Base-by-base conservation (phyloP, 2,888 invertebrate genomes). In the Drosophila putrida region DNA sequence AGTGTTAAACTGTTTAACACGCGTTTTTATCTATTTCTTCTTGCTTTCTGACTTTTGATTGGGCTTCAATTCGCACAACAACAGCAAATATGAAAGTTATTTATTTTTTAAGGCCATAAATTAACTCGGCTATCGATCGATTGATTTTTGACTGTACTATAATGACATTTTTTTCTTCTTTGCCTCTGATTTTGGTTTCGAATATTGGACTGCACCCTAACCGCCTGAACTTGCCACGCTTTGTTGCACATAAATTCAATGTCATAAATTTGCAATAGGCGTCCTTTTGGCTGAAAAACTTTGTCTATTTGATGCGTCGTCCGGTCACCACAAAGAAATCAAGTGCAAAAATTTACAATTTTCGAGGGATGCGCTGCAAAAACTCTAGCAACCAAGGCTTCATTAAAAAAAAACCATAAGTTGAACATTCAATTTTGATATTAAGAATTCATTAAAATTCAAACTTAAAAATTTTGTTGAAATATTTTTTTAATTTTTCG, bases 1-100 rank as follows among this genome's bases (percentile, higher is more conserved):
- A 86, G 86, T 86, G 86, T 83, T 88, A 89, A 86, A 86, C 81
- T 70, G 89, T 88, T 86, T 88, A 89, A 75, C 82, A 80, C 90
- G 87, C 74, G 54, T 75, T 84, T 87, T 88, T 8, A 11, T 13
- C 27, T 10, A 39, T 5, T 28, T 28, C 25, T 33, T 72, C 47
- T 47, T 44, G 55, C 51, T 54, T 15, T 59, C 8, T 36, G 63
- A 35, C 38, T 61, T 61, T 49, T 58, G 49, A 63, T 63, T 62
- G 44, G 4, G 20, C 44, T 76, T 76, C 28, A 79, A 54, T 60
- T 63, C 41, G 10, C 6, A 15, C 41, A 4, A 13, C 15, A 60
- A n/a, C 9, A 36, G 10, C 25, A 36, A 44, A 20, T 31, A 11
- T 13, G 6, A 53, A 35, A 43, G 43, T 50, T 54, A 43, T 43